Percentiles rank a stretch among this genome's conserved stretches.
These are phyloP conservation scores for Drosophila quadrilineata DNA, from an alignment of 1,140 invertebrate species.

Conservation along the genomic window DNA sequence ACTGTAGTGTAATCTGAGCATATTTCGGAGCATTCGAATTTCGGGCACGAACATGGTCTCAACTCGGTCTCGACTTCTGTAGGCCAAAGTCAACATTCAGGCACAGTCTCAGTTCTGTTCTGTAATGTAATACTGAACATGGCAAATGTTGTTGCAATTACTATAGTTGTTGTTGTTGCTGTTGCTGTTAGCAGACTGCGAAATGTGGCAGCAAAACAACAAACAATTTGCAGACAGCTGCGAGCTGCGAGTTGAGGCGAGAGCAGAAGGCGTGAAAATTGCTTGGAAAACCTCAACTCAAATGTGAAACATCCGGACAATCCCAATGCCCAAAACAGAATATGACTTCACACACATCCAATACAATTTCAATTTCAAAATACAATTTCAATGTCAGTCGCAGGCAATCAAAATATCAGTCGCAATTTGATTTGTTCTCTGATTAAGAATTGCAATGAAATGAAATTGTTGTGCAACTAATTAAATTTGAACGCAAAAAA, in stretches of 20 bases:
- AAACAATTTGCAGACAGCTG: slow-evolving; percentile 53
- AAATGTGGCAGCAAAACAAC: slow-evolving; percentile 63
- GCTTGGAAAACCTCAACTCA: not conserved
- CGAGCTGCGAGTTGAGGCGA: slow-evolving; percentile 21
- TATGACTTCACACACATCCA: not conserved
- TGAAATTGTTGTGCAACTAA: too few relatives aligned
- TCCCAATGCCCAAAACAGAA: not conserved
- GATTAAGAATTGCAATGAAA: too few relatives aligned
- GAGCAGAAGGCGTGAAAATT: slow-evolving; percentile 41
- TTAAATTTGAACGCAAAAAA: too few relatives aligned
- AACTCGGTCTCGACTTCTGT: slow-evolving; percentile 24
- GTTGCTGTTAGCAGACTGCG: slow-evolving; percentile 19
- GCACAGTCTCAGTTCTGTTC: not conserved
- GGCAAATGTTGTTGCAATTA: not conserved
- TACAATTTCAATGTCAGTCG: not conserved
- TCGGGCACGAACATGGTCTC: slow-evolving; percentile 25
- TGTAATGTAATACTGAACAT: slow-evolving; percentile 38
- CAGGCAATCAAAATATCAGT: slow-evolving; percentile 36
- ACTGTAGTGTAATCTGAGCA: slow-evolving; percentile 28
- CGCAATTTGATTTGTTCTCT: slow-evolving; percentile 29
- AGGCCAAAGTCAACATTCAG: slow-evolving; percentile 42
- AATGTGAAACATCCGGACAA: slow-evolving; percentile 1
- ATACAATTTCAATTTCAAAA: slow-evolving; percentile 1
- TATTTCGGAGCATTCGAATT: slow-evolving; percentile 17
- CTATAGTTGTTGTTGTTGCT: not conserved